Evolutionary conservation across 2,888 invertebrate genomes (phyloP), one percentile per base, ranked within the genome.

Genomic region (Macroteleia sp.): DNA sequence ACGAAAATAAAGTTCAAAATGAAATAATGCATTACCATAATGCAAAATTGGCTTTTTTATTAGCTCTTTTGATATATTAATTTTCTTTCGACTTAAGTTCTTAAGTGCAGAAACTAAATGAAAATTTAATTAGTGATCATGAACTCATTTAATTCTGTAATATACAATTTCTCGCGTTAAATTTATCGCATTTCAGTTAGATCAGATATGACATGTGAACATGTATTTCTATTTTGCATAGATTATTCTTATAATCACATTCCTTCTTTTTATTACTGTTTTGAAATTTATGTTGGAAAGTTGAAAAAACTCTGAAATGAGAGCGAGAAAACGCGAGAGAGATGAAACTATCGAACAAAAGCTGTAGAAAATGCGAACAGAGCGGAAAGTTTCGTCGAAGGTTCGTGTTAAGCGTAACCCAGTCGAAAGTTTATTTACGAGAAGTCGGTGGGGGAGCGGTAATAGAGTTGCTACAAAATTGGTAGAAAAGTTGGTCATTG

Each of bases 371-470:
- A 75, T 75, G 56, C 56, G 67, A 66, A 48, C 28, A 2, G 62
- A 34, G 61, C 59, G 46, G 19, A 75, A 75, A 75, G 67, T 75
- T 75, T 75, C 12, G 22, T 16, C 48, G 54, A 61, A 75, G 75
- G 67, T 75, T 59, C 54, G 48, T 19, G 67, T 57, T 75, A 67
- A 66, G 61, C 75, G 46, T 57, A 66, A 44, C 64, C 61, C 66
- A 32, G 71, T 71, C 77, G 77, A 77, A 77, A 77, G 77, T 71
- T 71, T 71, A 77, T 77, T 77, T 77, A 71, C 61, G 77, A 77
- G 66, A 16, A 36, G 69, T 17, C 34, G 12, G 52, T 42, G 48
- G 34, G 16, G 22, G 44, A 22, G 48, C 12, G 48, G 56, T 71
- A 71, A 77, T 71, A 59, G 71, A 59, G 57, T 70, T 70, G 69